Base-by-base conservation (phyloP, 2,888 invertebrate genomes). In the Nineta flava region DNA sequence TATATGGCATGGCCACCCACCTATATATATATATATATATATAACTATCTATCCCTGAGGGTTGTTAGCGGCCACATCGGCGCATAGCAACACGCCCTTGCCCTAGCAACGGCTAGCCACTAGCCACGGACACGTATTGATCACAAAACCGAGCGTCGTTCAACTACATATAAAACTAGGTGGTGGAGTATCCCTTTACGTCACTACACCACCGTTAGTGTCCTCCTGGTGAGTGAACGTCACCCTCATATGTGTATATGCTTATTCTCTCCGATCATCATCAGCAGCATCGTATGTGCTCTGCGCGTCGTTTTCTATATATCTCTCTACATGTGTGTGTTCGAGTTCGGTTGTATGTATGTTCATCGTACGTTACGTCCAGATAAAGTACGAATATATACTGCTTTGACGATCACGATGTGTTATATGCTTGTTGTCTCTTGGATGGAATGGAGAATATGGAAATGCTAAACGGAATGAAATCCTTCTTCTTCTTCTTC, bases 21-120 rank as follows among this genome's bases (percentile, higher is more conserved):
- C 60, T 57, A 59, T 41, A 21, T n/a, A n/a, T n/a, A n/a, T n/a
- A n/a, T n/a, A n/a, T n/a, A n/a, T n/a, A n/a, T n/a, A n/a, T 26
- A 26, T 41, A 58, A 58, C 56, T 57, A 58, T 64, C 65, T 65
- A 66, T 66, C 68, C 66, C 62, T 65, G 67, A 66, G 66, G 67
- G 67, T 64, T 65, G 67, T 68, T 67, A 68, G 68, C 68, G 68
- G 67, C 68, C 68, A 68, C 45, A 49, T 45, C 49, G 67, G 61
- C 61, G 67, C 68, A 66, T 68, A 66, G 68, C 68, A 68, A 68
- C 68, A 63, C 67, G 65, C 68, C 66, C 67, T 65, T 66, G 64
- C 67, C 68, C 67, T 68, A 66, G 68, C 68, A 68, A 68, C 68
- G 62, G 67, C 68, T 68, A 67, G 68, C 68, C 68, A 68, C 68